These are phyloP conservation scores for Erpetoichthys calabaricus DNA, from an alignment of 2,797 vertebrate species.

Conservation along the genomic window DNA sequence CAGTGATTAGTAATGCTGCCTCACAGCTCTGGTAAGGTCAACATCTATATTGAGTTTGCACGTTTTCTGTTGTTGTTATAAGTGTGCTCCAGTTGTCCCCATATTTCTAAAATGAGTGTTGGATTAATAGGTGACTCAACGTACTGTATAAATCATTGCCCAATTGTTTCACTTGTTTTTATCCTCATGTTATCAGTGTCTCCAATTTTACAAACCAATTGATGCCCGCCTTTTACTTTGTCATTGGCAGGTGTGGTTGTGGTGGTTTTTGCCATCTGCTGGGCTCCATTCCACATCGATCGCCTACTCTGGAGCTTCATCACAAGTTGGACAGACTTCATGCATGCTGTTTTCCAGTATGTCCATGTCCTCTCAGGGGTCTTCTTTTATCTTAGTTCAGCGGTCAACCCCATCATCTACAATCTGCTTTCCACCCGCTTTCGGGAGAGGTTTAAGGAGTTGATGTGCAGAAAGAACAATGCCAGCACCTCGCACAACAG, in stretches of 20 bases:
- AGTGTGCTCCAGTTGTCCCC: too few species aligned
- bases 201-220: too few species aligned
- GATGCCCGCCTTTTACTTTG: constrained; percentile 5
- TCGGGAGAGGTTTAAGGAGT: constrained; percentile 50
- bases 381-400: constrained; percentile 62
- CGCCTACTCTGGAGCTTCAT: constrained; percentile 60
- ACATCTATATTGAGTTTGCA: too few species aligned
- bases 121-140: too few species aligned
- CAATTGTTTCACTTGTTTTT: too few species aligned
- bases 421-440: constrained; percentile 60
- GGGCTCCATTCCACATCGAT: constrained; percentile 63
- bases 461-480: constrained; percentile 37
- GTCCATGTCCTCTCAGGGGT: constrained; percentile 59
- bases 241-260: constrained; percentile 48
- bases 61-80: too few species aligned
- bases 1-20: too few species aligned
- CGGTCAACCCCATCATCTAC: constrained; percentile 62
- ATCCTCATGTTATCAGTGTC: too few species aligned
- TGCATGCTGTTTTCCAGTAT: constrained; percentile 53
- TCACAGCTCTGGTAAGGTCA: too few species aligned
- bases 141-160: too few species aligned
- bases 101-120: too few species aligned
- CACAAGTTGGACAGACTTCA: constrained; percentile 57
- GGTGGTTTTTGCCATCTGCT: constrained; percentile 56
- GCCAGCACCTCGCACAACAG: constrained; percentile 23